Evolutionary conservation across 2,888 invertebrate genomes (phyloP), one percentile per base, ranked within the genome.

Genomic region (Drosophila antonietae): DNA sequence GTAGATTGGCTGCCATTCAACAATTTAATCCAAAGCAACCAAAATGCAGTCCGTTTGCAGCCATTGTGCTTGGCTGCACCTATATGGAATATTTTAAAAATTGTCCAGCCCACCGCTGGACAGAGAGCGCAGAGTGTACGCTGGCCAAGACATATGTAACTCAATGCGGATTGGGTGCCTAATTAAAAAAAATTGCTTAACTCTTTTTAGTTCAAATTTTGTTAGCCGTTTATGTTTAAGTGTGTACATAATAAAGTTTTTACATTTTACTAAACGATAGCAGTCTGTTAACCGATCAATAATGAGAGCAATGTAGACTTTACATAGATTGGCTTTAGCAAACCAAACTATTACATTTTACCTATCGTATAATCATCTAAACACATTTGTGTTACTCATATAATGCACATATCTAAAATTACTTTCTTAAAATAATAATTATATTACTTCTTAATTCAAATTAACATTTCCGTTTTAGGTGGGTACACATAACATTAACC

Each of bases 21-120:
- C 88, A 89, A 58, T 73, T 75, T 2, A 76, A 68, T 44, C 56
- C 71, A 1, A 73, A 75, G 44, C 63, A 80, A 23, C 77, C 75
- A 5, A 80, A 79, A 9, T 92, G 92, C 58, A 92, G 91, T 71
- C 92, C 91, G 6, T 90, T 91, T 55, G 80, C 92, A 1, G 92
- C 92, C 4, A 89, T 92, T 46, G 49, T 92, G 7, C 82, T 92
- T 3, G 92, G 92, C 0, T 92, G 92, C 72, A 89, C 91, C 0
- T 92, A 92, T 46, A 92, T 91, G 90, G 92, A 92, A 52, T 92
- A 92, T 49, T 92, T 92, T 49, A 91, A 91, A 57, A 92, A 92
- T 68, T 92, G 93, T 59, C 92, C 93, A 0, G 73, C 80, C 0
- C 80, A 88, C 46, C 91, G 91, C 49, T 92, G 92, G 92, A 91